A percentile compares a stretch with the other conserved stretches of the same genome.
Evolutionary conservation across 2,113 vertebrate genomes (phyloP).

Genomic region (Campylomormyrus tamandua): DNA sequence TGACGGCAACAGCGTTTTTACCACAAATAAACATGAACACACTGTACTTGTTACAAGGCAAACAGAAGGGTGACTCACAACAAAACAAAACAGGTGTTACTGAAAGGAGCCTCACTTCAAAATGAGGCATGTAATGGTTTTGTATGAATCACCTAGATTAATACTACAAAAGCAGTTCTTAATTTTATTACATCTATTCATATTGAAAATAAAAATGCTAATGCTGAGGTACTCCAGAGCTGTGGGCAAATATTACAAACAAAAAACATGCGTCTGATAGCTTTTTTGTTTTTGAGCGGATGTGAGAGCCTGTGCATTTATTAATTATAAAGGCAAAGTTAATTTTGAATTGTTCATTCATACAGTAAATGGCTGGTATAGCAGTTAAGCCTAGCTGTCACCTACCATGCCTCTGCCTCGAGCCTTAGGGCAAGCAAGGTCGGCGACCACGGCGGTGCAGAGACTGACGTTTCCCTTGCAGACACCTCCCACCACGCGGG

Average conservation of each 20-base stretch:
- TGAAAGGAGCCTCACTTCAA: not conserved
- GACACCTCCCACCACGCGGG: slow-evolving; percentile 80
- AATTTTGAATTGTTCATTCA: not conserved
- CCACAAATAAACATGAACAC: not conserved
- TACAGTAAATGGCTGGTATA: not conserved
- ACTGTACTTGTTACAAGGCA: not conserved
- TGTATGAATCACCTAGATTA: not conserved
- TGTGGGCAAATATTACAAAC: not conserved
- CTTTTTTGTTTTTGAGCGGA: not conserved
- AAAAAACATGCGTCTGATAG: not conserved
- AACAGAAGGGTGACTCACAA: not conserved
- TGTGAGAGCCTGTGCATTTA: not conserved
- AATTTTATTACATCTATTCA: not conserved
- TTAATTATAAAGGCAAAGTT: not conserved
- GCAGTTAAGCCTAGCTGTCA: not conserved
- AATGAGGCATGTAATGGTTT: not conserved
- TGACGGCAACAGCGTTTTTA: slow-evolving; percentile 36
- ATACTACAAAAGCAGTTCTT: not conserved
- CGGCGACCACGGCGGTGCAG: slow-evolving; percentile 82
- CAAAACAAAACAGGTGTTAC: not conserved
- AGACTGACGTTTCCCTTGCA: slow-evolving; percentile 94
- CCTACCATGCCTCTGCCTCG: slow-evolving; percentile 88
- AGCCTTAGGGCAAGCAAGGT: slow-evolving; percentile 71
- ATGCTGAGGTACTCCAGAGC: not conserved
- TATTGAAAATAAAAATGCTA: not conserved